These are phyloP conservation scores for Nannoperca obscura DNA, from an alignment of 2,797 vertebrate genomes.

Conservation along the genomic window DNA sequence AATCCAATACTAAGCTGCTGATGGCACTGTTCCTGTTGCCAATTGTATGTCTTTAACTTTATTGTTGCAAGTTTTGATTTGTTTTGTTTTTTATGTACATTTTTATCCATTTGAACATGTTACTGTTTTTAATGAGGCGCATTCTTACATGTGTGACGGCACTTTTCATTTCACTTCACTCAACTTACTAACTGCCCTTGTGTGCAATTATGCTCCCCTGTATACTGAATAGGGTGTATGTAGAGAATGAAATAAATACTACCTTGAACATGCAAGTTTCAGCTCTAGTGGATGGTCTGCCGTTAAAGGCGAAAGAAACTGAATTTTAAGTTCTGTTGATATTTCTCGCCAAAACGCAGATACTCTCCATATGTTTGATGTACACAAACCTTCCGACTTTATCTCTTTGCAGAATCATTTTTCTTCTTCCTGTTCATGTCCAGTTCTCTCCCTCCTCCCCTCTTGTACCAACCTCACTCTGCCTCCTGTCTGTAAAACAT, in stretches of 20 bases:
- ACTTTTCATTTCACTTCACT: background rate
- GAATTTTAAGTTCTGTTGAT: background rate
- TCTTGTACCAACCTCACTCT: conserved; percentile 11
- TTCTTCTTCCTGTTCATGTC: conserved; percentile 6
- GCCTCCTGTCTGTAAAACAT: conserved; percentile 38
- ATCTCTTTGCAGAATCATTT: conserved; percentile 7
- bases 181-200: background rate
- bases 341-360: background rate
- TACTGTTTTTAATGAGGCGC: background rate
- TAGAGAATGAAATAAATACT: background rate
- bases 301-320: too few species aligned
- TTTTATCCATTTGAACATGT: background rate
- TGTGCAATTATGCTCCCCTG: background rate
- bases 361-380: background rate
- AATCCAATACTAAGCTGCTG: background rate
- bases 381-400: background rate
- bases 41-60: background rate
- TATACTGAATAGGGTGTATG: background rate
- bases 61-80: background rate
- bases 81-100: background rate
- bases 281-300: background rate
- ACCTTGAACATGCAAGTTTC: background rate
- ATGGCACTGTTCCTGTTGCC: background rate
- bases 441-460: background rate
- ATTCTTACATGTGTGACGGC: background rate